Percentiles rank a stretch among this genome's conserved stretches.
Conservation (phyloP, 2,888 invertebrate species). For the Dorcus parallelipipedus region DNA sequence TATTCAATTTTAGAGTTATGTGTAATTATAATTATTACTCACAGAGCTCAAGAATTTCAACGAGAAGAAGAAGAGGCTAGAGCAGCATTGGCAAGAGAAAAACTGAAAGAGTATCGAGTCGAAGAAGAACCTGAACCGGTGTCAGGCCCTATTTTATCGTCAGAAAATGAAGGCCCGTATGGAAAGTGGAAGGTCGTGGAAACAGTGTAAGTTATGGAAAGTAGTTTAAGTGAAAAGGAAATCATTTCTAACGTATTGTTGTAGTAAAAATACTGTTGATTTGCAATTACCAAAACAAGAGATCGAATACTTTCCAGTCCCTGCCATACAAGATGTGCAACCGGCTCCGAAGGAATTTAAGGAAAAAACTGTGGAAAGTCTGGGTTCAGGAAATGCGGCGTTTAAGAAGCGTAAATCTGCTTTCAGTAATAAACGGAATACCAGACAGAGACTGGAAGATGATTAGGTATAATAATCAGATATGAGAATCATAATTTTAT, state of each 20-base stretch:
- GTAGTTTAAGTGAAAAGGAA: not conserved
- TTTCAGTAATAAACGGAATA: slow-evolving; percentile 56
- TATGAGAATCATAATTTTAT: no score
- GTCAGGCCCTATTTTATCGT: slow-evolving; percentile 56
- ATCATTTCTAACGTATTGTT: slow-evolving; percentile 1
- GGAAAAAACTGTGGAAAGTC: slow-evolving; percentile 58
- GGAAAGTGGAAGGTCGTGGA: slow-evolving; percentile 73
- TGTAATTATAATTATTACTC: no score
- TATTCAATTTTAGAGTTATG: not conserved
- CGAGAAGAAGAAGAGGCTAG: slow-evolving; percentile 54
- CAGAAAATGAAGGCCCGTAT: slow-evolving; percentile 64
- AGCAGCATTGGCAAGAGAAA: slow-evolving; percentile 50
- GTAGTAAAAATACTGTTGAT: slow-evolving; percentile 54
- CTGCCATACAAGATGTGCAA: slow-evolving; percentile 42
- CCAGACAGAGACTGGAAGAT: slow-evolving; percentile 62
- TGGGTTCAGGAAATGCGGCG: slow-evolving; percentile 45
- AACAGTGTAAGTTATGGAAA: slow-evolving; percentile 52
- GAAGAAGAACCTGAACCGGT: slow-evolving; percentile 38
- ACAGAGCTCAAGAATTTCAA: slow-evolving; percentile 36
- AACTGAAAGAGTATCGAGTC: slow-evolving; percentile 46
- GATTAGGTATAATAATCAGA: slow-evolving; percentile 44
- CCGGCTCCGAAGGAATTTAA: slow-evolving; percentile 55
- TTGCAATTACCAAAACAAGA: slow-evolving; percentile 65
- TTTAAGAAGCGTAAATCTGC: slow-evolving; percentile 72
- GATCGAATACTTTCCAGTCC: slow-evolving; percentile 26